A percentile compares a stretch with the other conserved stretches of the same genome.
Evolutionary conservation across 2,797 vertebrate genomes (phyloP).

Genomic region (Argyrosomus regius): DNA sequence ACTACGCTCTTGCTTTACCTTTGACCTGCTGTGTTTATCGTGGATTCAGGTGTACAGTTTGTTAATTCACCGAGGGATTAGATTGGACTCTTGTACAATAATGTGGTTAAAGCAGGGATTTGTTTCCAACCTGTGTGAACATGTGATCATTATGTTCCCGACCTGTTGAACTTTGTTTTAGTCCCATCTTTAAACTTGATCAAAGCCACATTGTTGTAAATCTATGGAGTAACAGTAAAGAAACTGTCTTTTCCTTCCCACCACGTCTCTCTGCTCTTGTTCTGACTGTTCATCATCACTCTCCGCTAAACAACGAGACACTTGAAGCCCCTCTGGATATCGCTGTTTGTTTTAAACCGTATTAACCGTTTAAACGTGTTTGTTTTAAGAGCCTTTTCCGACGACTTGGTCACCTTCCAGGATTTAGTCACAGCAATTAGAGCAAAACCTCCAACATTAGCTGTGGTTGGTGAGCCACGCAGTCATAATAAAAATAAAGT

Average conservation of each 20-base stretch:
- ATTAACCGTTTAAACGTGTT: constrained; percentile 27
- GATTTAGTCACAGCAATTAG: constrained; percentile 45
- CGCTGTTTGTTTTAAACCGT: background rate
- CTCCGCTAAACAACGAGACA: constrained; percentile 37
- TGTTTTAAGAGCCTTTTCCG: constrained; percentile 26
- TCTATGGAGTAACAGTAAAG: background rate
- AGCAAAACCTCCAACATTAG: constrained; percentile 38
- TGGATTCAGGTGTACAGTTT: no score
- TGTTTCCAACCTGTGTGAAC: background rate
- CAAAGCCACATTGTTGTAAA: background rate
- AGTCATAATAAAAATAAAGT: constrained; percentile 36
- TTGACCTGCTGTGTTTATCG: no score
- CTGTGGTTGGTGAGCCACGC: constrained; percentile 13
- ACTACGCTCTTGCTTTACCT: no score
- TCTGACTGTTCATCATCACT: constrained; percentile 39
- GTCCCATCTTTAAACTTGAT: background rate
- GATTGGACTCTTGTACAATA: no score
- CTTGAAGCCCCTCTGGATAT: constrained; percentile 28
- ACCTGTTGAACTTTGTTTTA: background rate
- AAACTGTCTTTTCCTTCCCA: constrained; percentile 39
- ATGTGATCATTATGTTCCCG: background rate
- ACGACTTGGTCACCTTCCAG: constrained; percentile 26
- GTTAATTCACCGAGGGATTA: no score
- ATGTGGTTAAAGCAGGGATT: no score
- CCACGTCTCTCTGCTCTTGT: background rate